Base-by-base conservation (phyloP, 2,888 invertebrate species). In the Drosophila cracens region DNA sequence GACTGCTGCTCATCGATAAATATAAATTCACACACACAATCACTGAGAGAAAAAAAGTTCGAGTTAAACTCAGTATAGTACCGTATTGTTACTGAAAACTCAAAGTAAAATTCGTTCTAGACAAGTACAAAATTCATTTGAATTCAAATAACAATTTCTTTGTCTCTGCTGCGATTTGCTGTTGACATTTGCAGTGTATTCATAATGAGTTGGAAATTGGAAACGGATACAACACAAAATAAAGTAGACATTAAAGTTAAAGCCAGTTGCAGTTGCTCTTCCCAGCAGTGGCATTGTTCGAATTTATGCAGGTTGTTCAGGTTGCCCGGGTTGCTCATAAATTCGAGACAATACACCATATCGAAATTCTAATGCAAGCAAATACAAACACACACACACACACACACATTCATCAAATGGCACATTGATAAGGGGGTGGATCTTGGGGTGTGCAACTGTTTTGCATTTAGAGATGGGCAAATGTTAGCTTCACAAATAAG, bases 121-220 rank as follows among this genome's bases (percentile, higher is more conserved):
- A 21, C 1, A 46, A 13, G 7, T 4, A 2, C 16, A 25, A 46
- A 46, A 16, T 4, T 43, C 13, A 11, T 13, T 6, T 43, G n/a
- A 11, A 46, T 7, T 3, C 11, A 43, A 38, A 46, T 21, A 16
- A 13, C 16, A 46, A 46, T 46, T 46, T 46, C 16, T 16, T 16
- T 46, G 13, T 21, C 13, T 21, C 21, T 7, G 21, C 21, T 21
- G 2, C 11, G 13, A 13, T 21, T 21, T 46, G 31, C 8, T 31
- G 31, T 8, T 31, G 31, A 43, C 5, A 43, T 21, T 25, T 25
- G 16, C 46, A 54, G 53, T 34, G 34, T 54, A 25, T 1, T 66
- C 71, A 70, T 70, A 83, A 83, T 75, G 72, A 70, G 61, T 67
- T 79, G 69, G 70, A 74, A 74, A 68, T 76, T 70, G 76, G n/a